Evolutionary conservation across 2,888 invertebrate species (phyloP).

Genomic region (Polydrusus pterygomalis): DNA sequence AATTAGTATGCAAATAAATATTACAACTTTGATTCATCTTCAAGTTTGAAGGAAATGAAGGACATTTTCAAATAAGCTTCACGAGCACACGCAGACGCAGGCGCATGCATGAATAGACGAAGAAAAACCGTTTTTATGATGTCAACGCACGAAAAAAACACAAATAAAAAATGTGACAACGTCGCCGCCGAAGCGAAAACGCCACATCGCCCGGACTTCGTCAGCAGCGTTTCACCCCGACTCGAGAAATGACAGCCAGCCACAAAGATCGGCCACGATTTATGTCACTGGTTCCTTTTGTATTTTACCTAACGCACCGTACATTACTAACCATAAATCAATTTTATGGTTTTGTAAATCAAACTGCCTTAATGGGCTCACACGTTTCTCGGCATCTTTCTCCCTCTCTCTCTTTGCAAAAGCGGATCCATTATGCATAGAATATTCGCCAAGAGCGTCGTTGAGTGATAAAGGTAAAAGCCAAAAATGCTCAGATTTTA

Average conservation of each 20-base stretch:
- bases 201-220: slow-evolving; percentile 46
- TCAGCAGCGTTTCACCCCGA: slow-evolving; percentile 59
- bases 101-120: too few species aligned
- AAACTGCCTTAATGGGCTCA: slow-evolving; percentile 70
- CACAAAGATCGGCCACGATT: slow-evolving; percentile 71
- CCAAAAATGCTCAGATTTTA: slow-evolving; percentile 46
- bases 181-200: slow-evolving; percentile 15
- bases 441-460: slow-evolving; percentile 53
- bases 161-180: slow-evolving; percentile 35
- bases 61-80: neutral
- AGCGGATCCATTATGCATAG: slow-evolving; percentile 60
- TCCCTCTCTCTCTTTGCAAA: slow-evolving; percentile 38
- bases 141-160: neutral
- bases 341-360: slow-evolving; percentile 74
- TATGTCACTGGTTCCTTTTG: slow-evolving; percentile 72
- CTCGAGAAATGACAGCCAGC: slow-evolving; percentile 67
- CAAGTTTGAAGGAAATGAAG: too few species aligned
- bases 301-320: slow-evolving; percentile 72
- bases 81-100: too few species aligned
- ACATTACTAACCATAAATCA: slow-evolving; percentile 73
- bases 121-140: too few species aligned
- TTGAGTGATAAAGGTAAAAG: slow-evolving; percentile 56
- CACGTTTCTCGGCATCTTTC: slow-evolving; percentile 61
- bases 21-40: too few species aligned
- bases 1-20: too few species aligned